These are phyloP conservation scores for Prosapia bicincta DNA, from an alignment of 2,888 invertebrate genomes.

Conservation along the genomic window DNA sequence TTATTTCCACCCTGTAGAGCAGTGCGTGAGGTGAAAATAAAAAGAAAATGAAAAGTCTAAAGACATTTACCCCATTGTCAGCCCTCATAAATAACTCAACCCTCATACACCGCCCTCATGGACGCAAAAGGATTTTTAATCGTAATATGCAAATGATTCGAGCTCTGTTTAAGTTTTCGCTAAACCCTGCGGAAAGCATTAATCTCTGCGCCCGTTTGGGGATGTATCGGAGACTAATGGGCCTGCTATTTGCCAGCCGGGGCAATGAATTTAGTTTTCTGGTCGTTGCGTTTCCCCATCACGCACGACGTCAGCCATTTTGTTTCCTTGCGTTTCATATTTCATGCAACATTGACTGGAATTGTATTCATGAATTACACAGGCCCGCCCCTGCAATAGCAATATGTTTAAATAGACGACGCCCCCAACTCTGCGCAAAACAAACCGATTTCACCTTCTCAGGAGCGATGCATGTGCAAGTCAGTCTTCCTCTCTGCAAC, in stretches of 20 bases:
- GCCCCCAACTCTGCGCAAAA: too few species aligned
- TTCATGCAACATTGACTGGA: slow-evolving; percentile 25
- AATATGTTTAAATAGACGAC: too few species aligned
- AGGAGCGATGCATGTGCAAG: too few species aligned
- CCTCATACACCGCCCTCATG: not conserved
- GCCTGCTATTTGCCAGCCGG: slow-evolving; percentile 14
- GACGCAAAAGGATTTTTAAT: not conserved
- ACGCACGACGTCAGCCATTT: slow-evolving; percentile 16
- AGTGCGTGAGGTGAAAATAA: too few species aligned
- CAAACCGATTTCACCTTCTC: too few species aligned
- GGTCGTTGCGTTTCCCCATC: slow-evolving; percentile 20
- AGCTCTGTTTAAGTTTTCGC: not conserved
- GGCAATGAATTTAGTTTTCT: slow-evolving; percentile 27
- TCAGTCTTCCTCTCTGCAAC: too few species aligned
- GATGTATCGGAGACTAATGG: slow-evolving; percentile 10
- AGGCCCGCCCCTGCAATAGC: not conserved
- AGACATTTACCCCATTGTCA: too few species aligned
- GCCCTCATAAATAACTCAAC: not conserved
- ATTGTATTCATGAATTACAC: slow-evolving; percentile 10
- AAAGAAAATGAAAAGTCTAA: too few species aligned
- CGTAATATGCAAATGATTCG: not conserved
- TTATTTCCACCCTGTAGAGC: too few species aligned
- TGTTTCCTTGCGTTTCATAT: slow-evolving; percentile 20
- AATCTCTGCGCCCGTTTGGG: not conserved
- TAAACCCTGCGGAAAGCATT: not conserved